Evolutionary conservation across 2,113 vertebrate genomes (phyloP).

Genomic region (Cisticola juncidis): DNA sequence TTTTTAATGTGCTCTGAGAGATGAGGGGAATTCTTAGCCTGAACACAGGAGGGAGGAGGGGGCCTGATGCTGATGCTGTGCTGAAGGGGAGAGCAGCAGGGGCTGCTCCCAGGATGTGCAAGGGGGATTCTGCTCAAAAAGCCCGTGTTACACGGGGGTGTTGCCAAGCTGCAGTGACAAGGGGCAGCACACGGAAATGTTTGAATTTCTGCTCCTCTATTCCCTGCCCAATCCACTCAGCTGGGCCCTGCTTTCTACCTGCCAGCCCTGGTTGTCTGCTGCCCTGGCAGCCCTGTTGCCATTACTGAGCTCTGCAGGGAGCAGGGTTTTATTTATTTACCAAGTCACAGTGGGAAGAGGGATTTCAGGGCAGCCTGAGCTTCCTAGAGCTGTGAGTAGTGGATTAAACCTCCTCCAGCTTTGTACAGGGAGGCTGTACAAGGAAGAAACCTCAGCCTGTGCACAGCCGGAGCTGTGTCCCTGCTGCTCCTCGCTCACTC

Average conservation of each 20-base stretch:
- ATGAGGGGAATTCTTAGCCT: conserved; percentile 17
- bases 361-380: conserved; percentile 25
- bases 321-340: conserved; percentile 28
- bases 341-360: not conserved
- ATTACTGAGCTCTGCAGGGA: not conserved
- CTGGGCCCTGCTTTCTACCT: not conserved
- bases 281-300: not conserved
- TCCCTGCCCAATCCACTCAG: rapidly evolving
- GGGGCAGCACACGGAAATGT: not conserved
- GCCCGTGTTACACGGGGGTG: rapidly evolving
- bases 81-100: not conserved
- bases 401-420: conserved; percentile 19
- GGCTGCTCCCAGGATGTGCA: not conserved
- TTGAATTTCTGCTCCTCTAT: not conserved
- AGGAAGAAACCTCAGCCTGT: not conserved
- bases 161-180: not conserved
- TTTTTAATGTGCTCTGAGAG: conserved; percentile 41
- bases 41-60: rapidly evolving
- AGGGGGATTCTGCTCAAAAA: not conserved
- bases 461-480: not conserved
- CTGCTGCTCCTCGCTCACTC: not conserved
- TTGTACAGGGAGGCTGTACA: not conserved
- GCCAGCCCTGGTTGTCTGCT: not conserved
- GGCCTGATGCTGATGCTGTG: rapidly evolving
- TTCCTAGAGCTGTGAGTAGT: not conserved